Base-by-base conservation (phyloP, 2,888 invertebrate genomes). In the Ischnura elegans region DNA sequence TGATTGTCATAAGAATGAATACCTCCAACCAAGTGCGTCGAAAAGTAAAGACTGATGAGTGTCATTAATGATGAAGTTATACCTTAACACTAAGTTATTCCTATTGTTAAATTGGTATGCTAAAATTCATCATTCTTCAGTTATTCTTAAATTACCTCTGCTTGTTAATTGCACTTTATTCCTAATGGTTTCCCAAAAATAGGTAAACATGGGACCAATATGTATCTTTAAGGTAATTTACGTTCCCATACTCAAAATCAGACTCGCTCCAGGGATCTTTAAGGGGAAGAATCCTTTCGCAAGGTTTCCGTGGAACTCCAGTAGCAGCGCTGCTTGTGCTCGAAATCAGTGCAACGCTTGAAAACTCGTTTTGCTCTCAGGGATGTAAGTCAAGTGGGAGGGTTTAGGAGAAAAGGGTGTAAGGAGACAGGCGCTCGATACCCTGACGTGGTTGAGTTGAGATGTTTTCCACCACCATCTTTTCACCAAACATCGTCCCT, bases 401-500 rank as follows among this genome's bases (percentile, higher is more conserved):
- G 4, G 61, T 19, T n/a, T 0, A 10, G 61, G 61, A 19, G n/a
- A n/a, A 6, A 25, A n/a, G 10, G n/a, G n/a, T 25, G n/a, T 25
- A 19, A n/a, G n/a, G 61, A 76, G 76, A 76, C 76, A 36, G 76
- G 76, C 76, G 76, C 36, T 76, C 76, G 76, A 76, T 76, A 76
- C 76, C 76, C 76, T 76, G 76, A n/a, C 76, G 76, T 76, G 76
- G 29, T 36, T 76, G 36, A 76, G 76, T 76, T 76, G 76, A 76
- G 76, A 76, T 36, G 76, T 76, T 36, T 36, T 76, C 29, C 76
- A 76, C 4, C 36, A n/a, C 29, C 76, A 29, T 76, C n/a, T 8
- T 13, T 36, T 25, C 76, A 36, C 36, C 36, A 76, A 76, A 76
- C 76, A 76, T 13, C 76, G 10, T 36, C 36, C 36, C 36, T 36